Evolutionary conservation across 2,113 vertebrate species (phyloP), one percentile per base, ranked within the genome.

Genomic region (Diglossa brunneiventris): DNA sequence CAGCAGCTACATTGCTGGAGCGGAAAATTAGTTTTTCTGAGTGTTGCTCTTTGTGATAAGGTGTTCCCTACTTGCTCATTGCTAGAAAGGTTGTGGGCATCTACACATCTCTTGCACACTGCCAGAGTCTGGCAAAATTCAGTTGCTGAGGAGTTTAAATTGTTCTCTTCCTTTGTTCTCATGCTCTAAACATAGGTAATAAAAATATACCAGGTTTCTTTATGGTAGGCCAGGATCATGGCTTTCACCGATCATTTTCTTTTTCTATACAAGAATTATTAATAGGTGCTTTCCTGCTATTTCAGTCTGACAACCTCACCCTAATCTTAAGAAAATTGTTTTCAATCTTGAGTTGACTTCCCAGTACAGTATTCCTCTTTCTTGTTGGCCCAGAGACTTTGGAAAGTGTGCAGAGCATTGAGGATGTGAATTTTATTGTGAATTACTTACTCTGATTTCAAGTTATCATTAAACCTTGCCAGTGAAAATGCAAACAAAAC

Each of bases 401-500:
- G 73, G 56, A 76, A 95, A 95, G 42, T 63, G 81, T 74, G 83
- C 61, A 63, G 81, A 87, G 30, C 61, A 80, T 44, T 41, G 58
- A 93, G 88, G 47, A 80, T 93, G 72, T 63, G 85, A 96, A 83
- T 95, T 97, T 93, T 94, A 88, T 70, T 93, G 66, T 90, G 90
- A 96, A 96, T 93, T 89, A 92, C 88, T 95, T 95, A 77, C 89
- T 96, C 95, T 96, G 85, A 90, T 96, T 97, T 96, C 90, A 89
- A 95, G 89, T 93, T 97, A 94, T 95, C 96, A 89, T 93, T 96
- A 96, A 96, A 56, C 67, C 63, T 95, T 93, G 83, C 90, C 82
- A 87, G 52, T 90, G 85, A 93, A 97, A 97, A 96, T 96, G 92
- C 95, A 97, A 97, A 97, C 89, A 97, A 95, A 96, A 58, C 70